These are phyloP conservation scores for Lamellibrachia luymesi DNA, from an alignment of 1,140 invertebrate species.

Conservation along the genomic window DNA sequence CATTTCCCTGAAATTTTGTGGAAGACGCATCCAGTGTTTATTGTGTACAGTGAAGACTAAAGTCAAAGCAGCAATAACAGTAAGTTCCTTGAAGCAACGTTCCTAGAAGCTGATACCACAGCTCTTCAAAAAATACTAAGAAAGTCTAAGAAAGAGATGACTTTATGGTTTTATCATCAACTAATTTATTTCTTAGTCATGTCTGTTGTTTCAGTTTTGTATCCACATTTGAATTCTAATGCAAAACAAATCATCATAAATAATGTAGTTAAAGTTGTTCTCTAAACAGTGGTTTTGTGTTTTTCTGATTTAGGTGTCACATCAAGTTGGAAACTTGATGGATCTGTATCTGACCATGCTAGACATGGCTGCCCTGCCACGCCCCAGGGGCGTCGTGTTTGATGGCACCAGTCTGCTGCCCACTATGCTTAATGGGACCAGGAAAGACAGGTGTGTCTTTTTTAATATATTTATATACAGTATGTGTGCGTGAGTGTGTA, in stretches of 20 bases:
- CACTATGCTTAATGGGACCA: conserved; percentile 40
- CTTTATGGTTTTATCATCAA: background rate
- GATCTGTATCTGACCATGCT: conserved; percentile 57
- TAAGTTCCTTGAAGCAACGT: background rate
- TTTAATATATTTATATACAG: background rate
- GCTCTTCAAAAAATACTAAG: background rate
- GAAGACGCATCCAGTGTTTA: background rate
- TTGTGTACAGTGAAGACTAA: background rate
- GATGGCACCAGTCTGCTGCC: conserved; percentile 54
- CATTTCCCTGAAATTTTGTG: too few species aligned
- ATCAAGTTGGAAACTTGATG: conserved; percentile 57
- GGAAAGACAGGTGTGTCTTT: conserved; percentile 37
- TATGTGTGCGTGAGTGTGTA: background rate
- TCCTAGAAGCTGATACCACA: background rate
- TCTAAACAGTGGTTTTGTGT: background rate
- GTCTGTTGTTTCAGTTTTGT: too few species aligned
- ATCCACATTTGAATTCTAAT: too few species aligned
- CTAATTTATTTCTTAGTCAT: too few species aligned
- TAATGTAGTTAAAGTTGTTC: background rate
- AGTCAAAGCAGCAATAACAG: background rate
- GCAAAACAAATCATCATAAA: background rate
- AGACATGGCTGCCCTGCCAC: conserved; percentile 43
- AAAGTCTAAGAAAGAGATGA: background rate
- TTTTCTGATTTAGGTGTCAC: conserved; percentile 40
- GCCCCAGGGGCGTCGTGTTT: conserved; percentile 50